Percentiles rank a stretch among this genome's conserved stretches.
Evolutionary conservation across 2,797 vertebrate species (phyloP).

Genomic region (Chloroceryle amazona): DNA sequence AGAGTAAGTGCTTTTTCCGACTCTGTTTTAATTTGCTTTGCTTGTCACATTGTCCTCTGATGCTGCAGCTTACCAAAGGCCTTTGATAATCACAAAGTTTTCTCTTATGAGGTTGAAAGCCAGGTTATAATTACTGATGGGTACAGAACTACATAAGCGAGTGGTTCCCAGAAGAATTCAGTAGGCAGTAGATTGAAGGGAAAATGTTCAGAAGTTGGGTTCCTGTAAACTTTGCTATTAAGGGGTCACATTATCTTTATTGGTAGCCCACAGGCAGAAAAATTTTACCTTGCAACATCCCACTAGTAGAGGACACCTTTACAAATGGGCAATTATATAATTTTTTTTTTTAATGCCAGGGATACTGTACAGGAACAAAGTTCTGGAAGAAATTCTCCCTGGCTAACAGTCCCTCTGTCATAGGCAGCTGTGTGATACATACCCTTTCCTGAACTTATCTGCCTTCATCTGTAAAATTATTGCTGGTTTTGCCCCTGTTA

Average conservation of each 20-base stretch:
- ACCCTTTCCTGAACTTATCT: background rate
- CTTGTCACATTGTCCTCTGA: background rate
- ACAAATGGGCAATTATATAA: background rate
- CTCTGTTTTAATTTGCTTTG: background rate
- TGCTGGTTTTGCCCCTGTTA: accelerated
- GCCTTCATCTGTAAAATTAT: background rate
- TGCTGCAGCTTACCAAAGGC: background rate
- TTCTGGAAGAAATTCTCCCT: background rate
- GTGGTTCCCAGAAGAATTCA: constrained; percentile 1
- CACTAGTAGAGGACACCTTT: background rate
- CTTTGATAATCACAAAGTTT: background rate
- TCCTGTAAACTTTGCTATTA: background rate
- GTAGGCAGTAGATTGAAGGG: background rate
- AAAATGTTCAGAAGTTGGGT: background rate
- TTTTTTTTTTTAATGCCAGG: background rate
- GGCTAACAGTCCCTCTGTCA: background rate
- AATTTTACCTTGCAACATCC: background rate
- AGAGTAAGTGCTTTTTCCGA: background rate
- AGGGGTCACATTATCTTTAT: background rate
- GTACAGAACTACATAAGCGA: background rate
- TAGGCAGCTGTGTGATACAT: background rate
- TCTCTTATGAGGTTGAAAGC: background rate
- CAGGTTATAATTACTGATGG: background rate
- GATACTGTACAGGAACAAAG: background rate
- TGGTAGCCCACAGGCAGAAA: background rate